phyloP scores from a whole-genome alignment of 2,888 invertebrate genomes.

The Frankliniella fusca region DNA sequence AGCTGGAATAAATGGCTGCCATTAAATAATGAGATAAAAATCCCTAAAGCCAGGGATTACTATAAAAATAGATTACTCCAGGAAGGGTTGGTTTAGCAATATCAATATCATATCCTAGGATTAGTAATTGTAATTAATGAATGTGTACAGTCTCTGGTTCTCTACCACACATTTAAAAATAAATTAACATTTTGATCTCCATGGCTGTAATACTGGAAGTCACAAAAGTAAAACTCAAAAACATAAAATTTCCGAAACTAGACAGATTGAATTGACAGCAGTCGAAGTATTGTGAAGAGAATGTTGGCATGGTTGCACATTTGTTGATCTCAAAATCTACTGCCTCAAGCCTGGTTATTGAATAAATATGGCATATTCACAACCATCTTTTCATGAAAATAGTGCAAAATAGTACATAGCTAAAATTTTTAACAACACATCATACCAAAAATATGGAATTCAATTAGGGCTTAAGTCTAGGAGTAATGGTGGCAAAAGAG shows the following conservation, averaged over 20 bases:
- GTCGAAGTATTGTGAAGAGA: no score
- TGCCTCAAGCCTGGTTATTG: no score
- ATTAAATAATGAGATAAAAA: not conserved
- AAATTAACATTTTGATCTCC: not conserved
- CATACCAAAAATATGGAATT: no score
- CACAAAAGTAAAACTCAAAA: not conserved
- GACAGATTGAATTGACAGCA: not conserved
- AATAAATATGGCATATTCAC: no score
- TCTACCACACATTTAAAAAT: not conserved
- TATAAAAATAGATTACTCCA: not conserved
- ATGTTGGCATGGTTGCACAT: no score
- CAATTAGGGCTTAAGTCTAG: no score
- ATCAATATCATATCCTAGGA: not conserved
- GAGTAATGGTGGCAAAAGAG: no score
- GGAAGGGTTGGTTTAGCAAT: not conserved
- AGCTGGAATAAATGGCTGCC: not conserved
- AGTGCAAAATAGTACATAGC: no score
- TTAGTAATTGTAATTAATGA: not conserved
- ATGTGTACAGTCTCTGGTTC: not conserved
- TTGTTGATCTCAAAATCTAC: no score
- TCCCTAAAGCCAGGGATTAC: not conserved
- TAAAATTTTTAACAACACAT: no score
- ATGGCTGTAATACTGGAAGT: no score
- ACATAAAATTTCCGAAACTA: not conserved
- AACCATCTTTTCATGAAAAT: no score